Base-by-base conservation (phyloP, 1,140 invertebrate species). In the Epicauta chinensis region DNA sequence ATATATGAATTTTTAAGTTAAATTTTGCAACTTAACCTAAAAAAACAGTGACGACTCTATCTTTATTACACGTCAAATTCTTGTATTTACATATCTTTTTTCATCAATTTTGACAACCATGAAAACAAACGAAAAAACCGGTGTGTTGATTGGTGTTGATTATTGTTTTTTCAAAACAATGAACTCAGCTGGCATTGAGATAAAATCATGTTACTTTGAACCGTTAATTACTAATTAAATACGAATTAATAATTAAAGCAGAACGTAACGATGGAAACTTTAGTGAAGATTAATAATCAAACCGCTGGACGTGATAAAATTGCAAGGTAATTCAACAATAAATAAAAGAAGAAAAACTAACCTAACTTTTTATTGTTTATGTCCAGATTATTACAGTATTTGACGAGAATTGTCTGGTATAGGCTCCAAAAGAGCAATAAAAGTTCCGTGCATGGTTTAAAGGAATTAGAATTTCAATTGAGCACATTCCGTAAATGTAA, bases 401-500 rank as follows among this genome's bases (percentile, higher is more conserved):
- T 76, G 6, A 81, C 80, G 58, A 74, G 80, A 56, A 75, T 83
- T 34, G 65, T 82, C 47, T 84, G 83, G 81, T 79, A 83, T 63
- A 75, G 77, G 46, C 59, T 83, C 31, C 76, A 83, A 60, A 70
- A 75, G 56, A 67, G 58, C 50, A 73, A 77, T 49, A 70, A 74
- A 43, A 73, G 77, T 14, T 68, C 77, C 7, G 75, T 81, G 4
- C 75, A 80, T 59, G 75, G 78, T 55, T 69, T 87, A 9, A 82
- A 85, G 71, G 80, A 77, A 53, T 69, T 87, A 23, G 84, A 87
- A 60, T 79, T 76, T 58, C 79, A 81, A 34, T 75, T 87, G 35
- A 84, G 83, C 62, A 82, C 81, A 42, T 85, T 84, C 55, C 73
- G 84, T 63, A 86, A 86, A 78, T 72, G 84, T 88, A 74, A 75